Percentiles rank a stretch among this genome's conserved stretches.
Conservation (phyloP, 2,888 invertebrate genomes). For the Campaea margaritaria region DNA sequence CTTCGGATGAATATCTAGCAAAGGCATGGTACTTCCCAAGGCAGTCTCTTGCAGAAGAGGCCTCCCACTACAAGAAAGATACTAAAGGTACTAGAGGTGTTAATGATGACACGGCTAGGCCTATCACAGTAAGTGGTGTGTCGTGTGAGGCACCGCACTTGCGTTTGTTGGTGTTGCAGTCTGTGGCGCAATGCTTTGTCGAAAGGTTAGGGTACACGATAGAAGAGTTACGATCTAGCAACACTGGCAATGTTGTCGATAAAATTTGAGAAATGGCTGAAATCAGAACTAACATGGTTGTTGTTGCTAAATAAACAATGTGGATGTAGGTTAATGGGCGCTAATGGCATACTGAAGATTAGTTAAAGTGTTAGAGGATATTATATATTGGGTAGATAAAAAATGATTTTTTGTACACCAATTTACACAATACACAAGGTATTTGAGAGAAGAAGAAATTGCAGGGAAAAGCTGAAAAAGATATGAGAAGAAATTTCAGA, state of each 20-base stretch:
- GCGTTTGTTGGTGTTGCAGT: conserved; percentile 47
- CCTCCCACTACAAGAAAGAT: background rate
- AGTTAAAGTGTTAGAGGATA: background rate
- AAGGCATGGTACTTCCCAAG: too few relatives aligned
- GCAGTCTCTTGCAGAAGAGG: too few relatives aligned
- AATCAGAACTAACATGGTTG: background rate
- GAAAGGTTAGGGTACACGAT: conserved; percentile 61
- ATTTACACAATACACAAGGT: too few relatives aligned
- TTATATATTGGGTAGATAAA: too few relatives aligned
- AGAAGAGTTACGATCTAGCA: conserved; percentile 10
- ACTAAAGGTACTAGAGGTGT: conserved; percentile 11
- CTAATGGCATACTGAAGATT: background rate
- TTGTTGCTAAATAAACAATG: background rate
- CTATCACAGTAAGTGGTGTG: conserved; percentile 54
- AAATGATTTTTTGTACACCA: too few relatives aligned
- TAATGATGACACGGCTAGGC: conserved; percentile 34
- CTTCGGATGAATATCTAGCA: too few relatives aligned
- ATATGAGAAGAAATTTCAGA: too few relatives aligned
- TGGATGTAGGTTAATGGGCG: background rate
- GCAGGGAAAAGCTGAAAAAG: too few relatives aligned
- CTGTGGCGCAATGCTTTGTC: conserved; percentile 53
- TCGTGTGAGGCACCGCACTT: conserved; percentile 59
- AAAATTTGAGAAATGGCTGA: conserved; percentile 1
- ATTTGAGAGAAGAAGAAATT: too few relatives aligned
- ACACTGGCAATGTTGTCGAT: background rate